Base-by-base conservation (phyloP, 2,888 invertebrate genomes). In the Trichacis sp. region DNA sequence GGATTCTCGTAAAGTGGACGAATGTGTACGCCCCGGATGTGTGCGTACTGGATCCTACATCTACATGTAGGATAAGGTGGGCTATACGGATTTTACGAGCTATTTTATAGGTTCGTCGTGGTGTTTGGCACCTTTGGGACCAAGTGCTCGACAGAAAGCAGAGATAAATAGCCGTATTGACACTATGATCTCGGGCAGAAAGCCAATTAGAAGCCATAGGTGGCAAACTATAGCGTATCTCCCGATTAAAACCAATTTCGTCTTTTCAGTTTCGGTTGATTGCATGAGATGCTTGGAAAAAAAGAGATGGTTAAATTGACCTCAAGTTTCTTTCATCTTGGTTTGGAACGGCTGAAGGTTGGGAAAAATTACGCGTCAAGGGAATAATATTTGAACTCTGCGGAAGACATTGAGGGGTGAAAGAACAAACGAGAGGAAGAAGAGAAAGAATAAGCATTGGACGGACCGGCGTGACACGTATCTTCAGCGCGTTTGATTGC, bases 401-500 rank as follows among this genome's bases (percentile, higher is more conserved):
- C n/a, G 9, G 11, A 9, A 42, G 8, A 17, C 15, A 14, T 42
- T 18, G 42, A 42, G 3, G 42, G 15, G 11, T n/a, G 4, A 42
- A 42, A 42, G 17, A 15, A 42, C 17, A 15, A 18, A 42, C 17
- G 15, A 18, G 15, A 18, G 12, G 17, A 18, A 42, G 15, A 9
- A 42, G 42, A 2, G 18, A 8, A 42, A 17, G 8, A 18, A 17
- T 11, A 42, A 42, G 15, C 18, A 12, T 12, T 2, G 36, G 42
- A 42, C 42, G 1, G 3, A 8, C 42, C 12, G 42, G 42, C 42
- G 15, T 42, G 42, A 42, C 42, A 42, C 42, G 18, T 42, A 42
- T 42, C 42, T 42, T 42, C 42, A 17, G 42, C 33, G 36, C 12
- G 30, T 56, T 29, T 43, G 38, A 64, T 64, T 58, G 58, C 63